Base-by-base conservation (phyloP, 2,888 invertebrate species). In the Oscheius onirici region DNA sequence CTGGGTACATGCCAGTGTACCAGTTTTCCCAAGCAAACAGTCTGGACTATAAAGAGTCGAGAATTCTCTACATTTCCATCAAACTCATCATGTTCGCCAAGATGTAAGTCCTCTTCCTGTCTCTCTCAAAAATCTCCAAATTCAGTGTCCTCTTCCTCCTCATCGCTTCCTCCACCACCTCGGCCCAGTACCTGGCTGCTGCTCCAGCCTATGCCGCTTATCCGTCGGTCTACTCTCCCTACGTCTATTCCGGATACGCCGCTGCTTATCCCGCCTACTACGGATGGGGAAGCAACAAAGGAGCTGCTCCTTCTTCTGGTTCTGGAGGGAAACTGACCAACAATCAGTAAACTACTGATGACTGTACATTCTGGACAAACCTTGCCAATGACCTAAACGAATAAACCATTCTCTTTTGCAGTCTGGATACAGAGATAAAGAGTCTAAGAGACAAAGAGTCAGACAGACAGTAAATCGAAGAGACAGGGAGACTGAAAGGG, bases 211-310 rank as follows among this genome's bases (percentile, higher is more conserved):
- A 60, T 6, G 15, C 60, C 0, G 40, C 57, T 20, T 34, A 34
- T 0, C 34, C 34, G 5, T 34, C 34, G 34, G 60, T 44, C 22
- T 60, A 60, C 20, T 60, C 60, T 60, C 43, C 60, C 43, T 60
- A 60, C 41, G 58, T 22, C 58, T 65, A 65, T 28, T 15, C 52
- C 20, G 66, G 54, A 41, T 51, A 40, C 34, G 51, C 51, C 15
- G n/a, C 66, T 15, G 66, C 43, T 24, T 66, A 66, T 8, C 66
- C 66, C 2, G 66, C 66, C 26, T 52, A 20, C 44, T 66, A 66
- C 22, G 66, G 22, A n/a, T 66, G 66, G 66, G 66, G 66, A 66
- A 52, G 52, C 40, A 66, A 66, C 54, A 66, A 66, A 22, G 65
- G 49, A 34, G 65, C 13, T 15, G 26, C 55, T n/a, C 28, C 28